A percentile compares a stretch with the other conserved stretches of the same genome.
Conservation (phyloP, 1,140 invertebrate species). For the Drosophila sucinea region DNA sequence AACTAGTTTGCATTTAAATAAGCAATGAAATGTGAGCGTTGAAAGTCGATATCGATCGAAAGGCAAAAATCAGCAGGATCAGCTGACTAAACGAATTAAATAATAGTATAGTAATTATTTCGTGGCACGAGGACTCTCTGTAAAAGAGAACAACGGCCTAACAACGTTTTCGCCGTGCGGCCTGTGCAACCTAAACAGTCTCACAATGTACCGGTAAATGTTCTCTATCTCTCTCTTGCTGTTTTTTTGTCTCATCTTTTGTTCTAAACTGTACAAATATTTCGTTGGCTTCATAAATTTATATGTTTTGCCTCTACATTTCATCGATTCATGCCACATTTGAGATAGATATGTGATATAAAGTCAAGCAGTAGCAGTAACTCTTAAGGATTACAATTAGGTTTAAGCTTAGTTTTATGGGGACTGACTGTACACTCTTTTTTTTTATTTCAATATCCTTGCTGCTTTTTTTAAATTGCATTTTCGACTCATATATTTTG, state of each 20-base stretch:
- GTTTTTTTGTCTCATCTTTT: constrained; percentile 27
- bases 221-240: constrained; percentile 38
- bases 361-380: neutral
- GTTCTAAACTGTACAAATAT: constrained; percentile 25
- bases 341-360: neutral
- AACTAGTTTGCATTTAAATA: constrained; percentile 25
- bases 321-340: constrained; percentile 9
- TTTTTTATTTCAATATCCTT: neutral
- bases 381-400: constrained; percentile 1
- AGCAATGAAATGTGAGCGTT: constrained; percentile 19
- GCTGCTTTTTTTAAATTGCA: neutral
- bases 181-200: constrained; percentile 76
- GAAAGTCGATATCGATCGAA: constrained; percentile 24
- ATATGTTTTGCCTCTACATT: neutral
- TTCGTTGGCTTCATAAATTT: constrained; percentile 7
- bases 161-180: constrained; percentile 79
- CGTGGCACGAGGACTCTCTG: constrained; percentile 7
- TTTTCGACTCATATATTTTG: neutral
- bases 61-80: constrained; percentile 4
- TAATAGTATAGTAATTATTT: constrained; percentile 23
- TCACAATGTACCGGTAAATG: constrained; percentile 80
- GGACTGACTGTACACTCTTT: neutral
- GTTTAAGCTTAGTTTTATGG: constrained; percentile 2
- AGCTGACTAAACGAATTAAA: neutral
- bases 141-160: constrained; percentile 65